Evolutionary conservation across 1,140 invertebrate genomes (phyloP).

Genomic region (Teleopsis dalmanni): DNA sequence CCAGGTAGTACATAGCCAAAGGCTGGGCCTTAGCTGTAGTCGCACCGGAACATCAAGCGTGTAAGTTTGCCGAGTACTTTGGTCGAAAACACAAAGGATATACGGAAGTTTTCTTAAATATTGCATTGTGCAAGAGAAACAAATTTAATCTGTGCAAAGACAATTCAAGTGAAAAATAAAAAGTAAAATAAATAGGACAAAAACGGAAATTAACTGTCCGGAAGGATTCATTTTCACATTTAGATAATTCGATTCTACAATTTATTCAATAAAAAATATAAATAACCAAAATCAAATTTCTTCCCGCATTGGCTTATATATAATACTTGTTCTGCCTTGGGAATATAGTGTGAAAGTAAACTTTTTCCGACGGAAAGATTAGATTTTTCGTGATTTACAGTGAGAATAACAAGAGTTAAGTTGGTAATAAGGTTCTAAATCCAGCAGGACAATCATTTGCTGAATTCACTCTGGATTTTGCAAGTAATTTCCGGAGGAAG

Average conservation of each 20-base stretch:
- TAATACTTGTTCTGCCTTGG: too few relatives aligned
- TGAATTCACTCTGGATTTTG: conserved; percentile 40
- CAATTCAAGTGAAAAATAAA: conserved; percentile 2
- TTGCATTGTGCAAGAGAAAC: conserved; percentile 8
- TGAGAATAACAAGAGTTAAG: too few relatives aligned
- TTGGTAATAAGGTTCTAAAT: background rate
- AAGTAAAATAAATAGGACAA: conserved; percentile 4
- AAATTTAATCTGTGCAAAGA: background rate
- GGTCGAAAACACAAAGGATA: conserved; percentile 40
- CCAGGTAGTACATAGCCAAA: conserved; percentile 44
- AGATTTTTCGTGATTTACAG: too few relatives aligned
- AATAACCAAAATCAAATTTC: too few relatives aligned
- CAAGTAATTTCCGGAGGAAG: conserved; percentile 42
- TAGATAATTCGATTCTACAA: conserved; percentile 4
- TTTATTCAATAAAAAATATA: too few relatives aligned
- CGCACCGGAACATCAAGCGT: conserved; percentile 34
- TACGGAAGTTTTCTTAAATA: conserved; percentile 29
- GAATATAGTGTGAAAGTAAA: too few relatives aligned
- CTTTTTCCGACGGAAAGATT: too few relatives aligned
- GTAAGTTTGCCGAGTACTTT: conserved; percentile 42
- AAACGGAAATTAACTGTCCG: conserved; percentile 13
- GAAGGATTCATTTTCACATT: conserved; percentile 6
- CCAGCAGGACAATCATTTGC: background rate
- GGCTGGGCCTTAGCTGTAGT: conserved; percentile 42
- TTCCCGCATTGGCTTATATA: too few relatives aligned